phyloP scores from a whole-genome alignment of 2,888 invertebrate species.

The Thymelicus lineola region DNA sequence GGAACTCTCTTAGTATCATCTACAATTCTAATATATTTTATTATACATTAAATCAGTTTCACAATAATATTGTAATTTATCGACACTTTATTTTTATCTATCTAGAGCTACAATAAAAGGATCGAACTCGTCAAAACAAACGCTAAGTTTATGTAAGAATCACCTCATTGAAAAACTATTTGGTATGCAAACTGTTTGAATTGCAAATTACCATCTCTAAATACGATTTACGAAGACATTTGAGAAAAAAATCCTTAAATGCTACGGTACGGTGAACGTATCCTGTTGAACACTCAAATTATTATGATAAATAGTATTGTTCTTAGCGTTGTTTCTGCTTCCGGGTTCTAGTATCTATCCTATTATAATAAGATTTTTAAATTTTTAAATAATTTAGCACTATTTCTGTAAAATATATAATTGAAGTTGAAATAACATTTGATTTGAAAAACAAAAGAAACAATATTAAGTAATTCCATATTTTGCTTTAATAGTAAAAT shows the following conservation, averaged over 20 bases:
- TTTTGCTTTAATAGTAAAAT: no score
- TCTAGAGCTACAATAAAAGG: neutral
- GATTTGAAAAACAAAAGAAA: no score
- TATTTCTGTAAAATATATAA: no score
- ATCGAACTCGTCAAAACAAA: conserved; percentile 5
- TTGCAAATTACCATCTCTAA: conserved; percentile 30
- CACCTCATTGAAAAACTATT: conserved; percentile 12
- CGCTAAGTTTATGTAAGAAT: neutral
- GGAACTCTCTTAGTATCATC: no score
- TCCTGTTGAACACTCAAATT: conserved; percentile 11
- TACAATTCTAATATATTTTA: no score
- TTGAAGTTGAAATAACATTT: no score
- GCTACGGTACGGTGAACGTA: neutral
- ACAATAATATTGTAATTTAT: neutral
- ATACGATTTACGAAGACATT: conserved; percentile 21
- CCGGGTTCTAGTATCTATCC: neutral
- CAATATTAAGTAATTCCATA: no score
- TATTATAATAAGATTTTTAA: neutral
- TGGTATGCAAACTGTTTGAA: conserved; percentile 23
- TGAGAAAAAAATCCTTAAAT: conserved; percentile 8
- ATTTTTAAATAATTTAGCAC: neutral
- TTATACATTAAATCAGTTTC: no score
- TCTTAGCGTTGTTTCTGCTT: neutral
- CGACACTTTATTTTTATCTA: neutral
- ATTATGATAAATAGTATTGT: neutral